Percentiles rank a stretch among this genome's conserved stretches.
These are phyloP conservation scores for Neoascia interrupta DNA, from an alignment of 2,888 invertebrate genomes.

Conservation along the genomic window DNA sequence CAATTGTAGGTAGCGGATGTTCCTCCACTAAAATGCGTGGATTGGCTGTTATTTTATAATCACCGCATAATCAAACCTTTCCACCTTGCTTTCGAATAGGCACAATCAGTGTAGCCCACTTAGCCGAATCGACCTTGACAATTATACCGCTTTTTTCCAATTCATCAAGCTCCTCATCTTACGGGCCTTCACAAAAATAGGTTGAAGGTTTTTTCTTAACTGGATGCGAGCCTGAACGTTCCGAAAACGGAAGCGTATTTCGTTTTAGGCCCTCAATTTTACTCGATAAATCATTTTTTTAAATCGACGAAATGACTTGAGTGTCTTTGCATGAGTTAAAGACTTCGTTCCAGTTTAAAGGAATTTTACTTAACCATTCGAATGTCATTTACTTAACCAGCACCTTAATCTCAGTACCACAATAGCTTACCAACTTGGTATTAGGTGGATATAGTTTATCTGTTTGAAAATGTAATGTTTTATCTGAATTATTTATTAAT, in stretches of 20 bases:
- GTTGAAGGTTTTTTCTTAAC: constrained; percentile 53
- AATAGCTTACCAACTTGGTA: constrained; percentile 24
- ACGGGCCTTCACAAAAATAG: constrained; percentile 65
- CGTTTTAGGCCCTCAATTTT: constrained; percentile 24
- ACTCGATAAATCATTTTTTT: constrained; percentile 73
- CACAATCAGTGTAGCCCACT: constrained; percentile 70
- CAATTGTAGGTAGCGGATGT: constrained; percentile 70
- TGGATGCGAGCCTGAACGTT: constrained; percentile 47
- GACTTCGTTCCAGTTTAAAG: constrained; percentile 22
- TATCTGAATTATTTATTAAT: neutral
- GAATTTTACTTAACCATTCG: constrained; percentile 10
- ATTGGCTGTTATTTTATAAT: constrained; percentile 69
- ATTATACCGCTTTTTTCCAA: constrained; percentile 64
- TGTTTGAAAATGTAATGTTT: neutral
- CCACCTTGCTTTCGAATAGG: constrained; percentile 39
- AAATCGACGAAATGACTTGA: constrained; percentile 57
- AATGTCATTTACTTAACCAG: neutral
- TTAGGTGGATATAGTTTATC: neutral
- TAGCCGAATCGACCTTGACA: constrained; percentile 67
- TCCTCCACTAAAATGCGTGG: constrained; percentile 64
- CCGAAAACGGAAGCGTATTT: constrained; percentile 24
- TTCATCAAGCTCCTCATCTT: constrained; percentile 62
- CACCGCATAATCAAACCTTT: constrained; percentile 63
- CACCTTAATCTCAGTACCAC: constrained; percentile 13
- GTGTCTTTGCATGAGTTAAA: neutral